These are phyloP conservation scores for Drosophila affinis DNA, from an alignment of 2,888 invertebrate genomes.

Conservation along the genomic window DNA sequence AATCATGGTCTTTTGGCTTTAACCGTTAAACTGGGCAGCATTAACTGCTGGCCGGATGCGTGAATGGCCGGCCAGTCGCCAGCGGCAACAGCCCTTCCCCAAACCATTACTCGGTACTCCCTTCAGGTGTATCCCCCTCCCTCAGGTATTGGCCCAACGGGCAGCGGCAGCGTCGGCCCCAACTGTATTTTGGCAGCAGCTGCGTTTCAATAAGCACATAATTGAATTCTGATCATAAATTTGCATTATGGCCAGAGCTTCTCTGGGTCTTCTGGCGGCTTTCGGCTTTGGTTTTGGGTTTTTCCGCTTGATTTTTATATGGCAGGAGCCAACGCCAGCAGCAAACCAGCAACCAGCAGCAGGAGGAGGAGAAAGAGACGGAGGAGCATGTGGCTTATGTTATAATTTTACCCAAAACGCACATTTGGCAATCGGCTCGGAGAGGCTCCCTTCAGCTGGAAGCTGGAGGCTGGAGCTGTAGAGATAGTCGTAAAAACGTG, in stretches of 20 bases:
- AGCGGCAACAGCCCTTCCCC: neutral
- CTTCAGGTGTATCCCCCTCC: constrained; percentile 3
- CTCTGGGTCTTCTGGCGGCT: constrained; percentile 63
- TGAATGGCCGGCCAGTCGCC: constrained; percentile 32
- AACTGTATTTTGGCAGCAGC: constrained; percentile 55
- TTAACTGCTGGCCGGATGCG: constrained; percentile 66
- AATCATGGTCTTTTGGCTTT: constrained; percentile 79
- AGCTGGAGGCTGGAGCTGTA: constrained; percentile 14
- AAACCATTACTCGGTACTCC: neutral
- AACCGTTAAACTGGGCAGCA: constrained; percentile 74
- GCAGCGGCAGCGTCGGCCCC: constrained; percentile 7
- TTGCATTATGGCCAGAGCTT: constrained; percentile 71
- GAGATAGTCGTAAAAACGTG: constrained; percentile 72
- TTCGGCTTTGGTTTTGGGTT: constrained; percentile 59
- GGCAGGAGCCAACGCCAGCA: constrained; percentile 31
- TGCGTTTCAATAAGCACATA: constrained; percentile 81
- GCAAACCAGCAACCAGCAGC: neutral
- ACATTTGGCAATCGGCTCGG: constrained; percentile 62
- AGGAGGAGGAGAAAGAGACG: neutral
- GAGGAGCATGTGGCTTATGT: constrained; percentile 69
- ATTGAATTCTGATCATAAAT: constrained; percentile 80
- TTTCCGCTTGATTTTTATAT: constrained; percentile 41
- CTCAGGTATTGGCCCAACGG: constrained; percentile 47
- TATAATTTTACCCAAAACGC: constrained; percentile 76
- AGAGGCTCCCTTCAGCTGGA: constrained; percentile 2